Conservation (phyloP, 2,113 vertebrate species). For the Meriones unguiculatus region DNA sequence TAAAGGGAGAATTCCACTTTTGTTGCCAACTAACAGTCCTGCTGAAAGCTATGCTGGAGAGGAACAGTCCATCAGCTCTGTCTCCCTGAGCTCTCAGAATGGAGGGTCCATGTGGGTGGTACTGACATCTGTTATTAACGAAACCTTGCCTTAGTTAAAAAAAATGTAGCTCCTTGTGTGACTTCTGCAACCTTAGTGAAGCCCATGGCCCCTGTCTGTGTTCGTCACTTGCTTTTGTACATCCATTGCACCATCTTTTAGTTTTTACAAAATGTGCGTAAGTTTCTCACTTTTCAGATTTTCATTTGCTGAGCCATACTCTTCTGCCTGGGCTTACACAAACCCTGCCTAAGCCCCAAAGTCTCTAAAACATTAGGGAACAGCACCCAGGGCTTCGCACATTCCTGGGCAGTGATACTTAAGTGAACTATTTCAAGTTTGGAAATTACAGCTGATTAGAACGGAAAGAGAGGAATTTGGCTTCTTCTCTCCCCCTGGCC, state of each 20-base stretch:
- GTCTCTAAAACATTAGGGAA: not conserved
- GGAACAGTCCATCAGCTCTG: not conserved
- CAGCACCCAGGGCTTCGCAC: not conserved
- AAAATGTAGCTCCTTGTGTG: not conserved
- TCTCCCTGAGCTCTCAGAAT: not conserved
- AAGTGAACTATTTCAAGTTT: not conserved
- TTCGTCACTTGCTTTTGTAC: not conserved
- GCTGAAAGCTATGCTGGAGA: not conserved
- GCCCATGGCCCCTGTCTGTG: not conserved
- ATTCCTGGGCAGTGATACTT: slow-evolving; percentile 17
- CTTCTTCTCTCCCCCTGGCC: not conserved
- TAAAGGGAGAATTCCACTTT: not conserved
- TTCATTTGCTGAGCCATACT: not conserved
- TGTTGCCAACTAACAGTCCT: not conserved
- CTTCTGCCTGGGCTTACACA: not conserved
- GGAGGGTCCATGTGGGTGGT: not conserved
- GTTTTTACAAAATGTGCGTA: not conserved
- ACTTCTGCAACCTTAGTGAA: slow-evolving; percentile 40
- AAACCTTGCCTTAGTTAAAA: slow-evolving; percentile 44
- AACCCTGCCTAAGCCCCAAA: not conserved
- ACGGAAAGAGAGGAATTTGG: not conserved
- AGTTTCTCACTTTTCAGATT: slow-evolving; percentile 38
- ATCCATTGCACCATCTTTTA: slow-evolving; percentile 6
- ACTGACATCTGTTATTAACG: not conserved
- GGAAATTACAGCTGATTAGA: slow-evolving; percentile 10